Base-by-base conservation (phyloP, 2,797 vertebrate species). In the Siniperca obscura region DNA sequence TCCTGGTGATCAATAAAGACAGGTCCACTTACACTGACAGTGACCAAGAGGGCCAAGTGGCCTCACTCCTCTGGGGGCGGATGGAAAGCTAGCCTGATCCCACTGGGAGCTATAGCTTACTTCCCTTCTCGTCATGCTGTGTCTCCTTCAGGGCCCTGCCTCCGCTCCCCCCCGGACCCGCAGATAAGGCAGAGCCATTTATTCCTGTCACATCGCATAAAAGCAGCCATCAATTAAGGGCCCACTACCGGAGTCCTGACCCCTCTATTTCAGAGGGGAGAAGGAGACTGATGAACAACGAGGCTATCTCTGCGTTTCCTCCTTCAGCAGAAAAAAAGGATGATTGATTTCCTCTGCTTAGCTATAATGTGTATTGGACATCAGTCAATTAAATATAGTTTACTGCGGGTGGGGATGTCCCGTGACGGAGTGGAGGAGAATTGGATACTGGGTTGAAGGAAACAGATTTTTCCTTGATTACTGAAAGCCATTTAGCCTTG, bases 141-240 rank as follows among this genome's bases (percentile, higher is more conserved):
- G 75, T 89, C 91, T 92, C 87, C 85, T 89, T 81, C 71, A 86
- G 86, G 77, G 68, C 55, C 72, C 66, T 76, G 83, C 75, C 72
- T 61, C 66, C 30, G 12, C 70, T 77, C 34, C 60, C 80, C 52
- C 76, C 84, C 75, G 79, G 82, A 61, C 74, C 74, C 25, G 44
- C 82, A 89, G 90, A 95, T 94, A 94, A 92, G 86, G 83, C 83
- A 74, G 44, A 64, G 79, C 87, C 90, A 94, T 95, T 94, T 89
- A 94, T 94, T 93, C 79, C 89, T 86, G 93, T 92, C 93, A 92
- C 89, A 85, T 69, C 30, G 65, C 84, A 95, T 96, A 92, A 95
- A 95, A 88, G 84, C 89, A 86, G 84, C 81, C 92, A 94, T 95
- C 92, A 95, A 94, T 95, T 93, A 93, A 91, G 30, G 84, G 44